Percentiles rank a stretch among this genome's conserved stretches.
Conservation (phyloP, 2,888 invertebrate species). For the Cantharis flavilabris region DNA sequence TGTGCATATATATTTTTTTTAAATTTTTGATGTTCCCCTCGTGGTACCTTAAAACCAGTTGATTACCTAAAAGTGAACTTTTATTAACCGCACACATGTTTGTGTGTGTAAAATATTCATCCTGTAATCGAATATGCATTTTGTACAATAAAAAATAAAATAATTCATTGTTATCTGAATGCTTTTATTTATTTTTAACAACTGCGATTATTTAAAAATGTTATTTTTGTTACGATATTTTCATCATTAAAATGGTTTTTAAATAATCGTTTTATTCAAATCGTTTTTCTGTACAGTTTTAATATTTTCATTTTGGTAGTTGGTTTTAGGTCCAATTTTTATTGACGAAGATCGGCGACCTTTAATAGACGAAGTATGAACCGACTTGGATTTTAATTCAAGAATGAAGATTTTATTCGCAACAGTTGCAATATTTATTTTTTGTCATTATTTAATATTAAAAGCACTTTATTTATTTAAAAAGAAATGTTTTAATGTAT, state of each 20-base stretch:
- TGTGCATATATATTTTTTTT: not conserved
- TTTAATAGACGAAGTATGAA: slow-evolving; percentile 6
- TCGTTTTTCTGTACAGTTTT: not conserved
- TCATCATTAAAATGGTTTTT: not conserved
- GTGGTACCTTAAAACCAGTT: not conserved
- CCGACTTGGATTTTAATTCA: not conserved
- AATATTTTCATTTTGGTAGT: slow-evolving; percentile 17
- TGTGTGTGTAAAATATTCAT: not conserved
- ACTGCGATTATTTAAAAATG: not conserved
- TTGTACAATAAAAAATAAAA: slow-evolving; percentile 3
- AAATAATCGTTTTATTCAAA: not conserved
- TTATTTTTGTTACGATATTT: not conserved
- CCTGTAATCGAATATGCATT: not conserved
- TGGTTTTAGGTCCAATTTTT: slow-evolving; percentile 23
- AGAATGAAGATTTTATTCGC: not conserved
- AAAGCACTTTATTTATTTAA: not conserved
- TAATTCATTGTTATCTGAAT: not conserved
- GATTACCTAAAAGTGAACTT: not conserved
- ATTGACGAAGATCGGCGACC: slow-evolving; percentile 10
- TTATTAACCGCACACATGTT: not conserved
- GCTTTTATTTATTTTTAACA: not conserved
- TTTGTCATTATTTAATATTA: not conserved
- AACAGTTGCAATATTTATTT: not conserved
- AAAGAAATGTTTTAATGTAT: not conserved
- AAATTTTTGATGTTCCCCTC: not conserved